Conservation (phyloP, 2,113 vertebrate genomes). For the Poecile atricapillus region DNA sequence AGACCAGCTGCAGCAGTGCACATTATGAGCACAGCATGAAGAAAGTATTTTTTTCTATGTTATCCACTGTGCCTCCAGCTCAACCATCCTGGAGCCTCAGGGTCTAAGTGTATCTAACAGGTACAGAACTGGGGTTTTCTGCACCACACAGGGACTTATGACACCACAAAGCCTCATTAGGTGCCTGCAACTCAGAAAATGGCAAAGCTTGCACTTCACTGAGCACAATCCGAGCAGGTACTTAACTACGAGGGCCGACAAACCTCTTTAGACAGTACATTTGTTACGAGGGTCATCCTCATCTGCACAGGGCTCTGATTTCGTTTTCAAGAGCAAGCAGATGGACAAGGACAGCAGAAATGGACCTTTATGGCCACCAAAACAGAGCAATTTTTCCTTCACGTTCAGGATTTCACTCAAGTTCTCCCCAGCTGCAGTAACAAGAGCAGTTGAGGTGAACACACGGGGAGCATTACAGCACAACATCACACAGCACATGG, state of each 20-base stretch:
- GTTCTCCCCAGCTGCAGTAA: neutral
- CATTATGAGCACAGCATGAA: neutral
- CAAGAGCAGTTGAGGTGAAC: neutral
- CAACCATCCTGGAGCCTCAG: neutral
- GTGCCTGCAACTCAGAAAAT: neutral
- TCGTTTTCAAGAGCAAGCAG: neutral
- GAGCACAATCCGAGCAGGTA: neutral
- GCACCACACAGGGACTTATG: accelerated
- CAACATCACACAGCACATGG: neutral
- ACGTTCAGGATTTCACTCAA: neutral
- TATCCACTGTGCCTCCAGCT: neutral
- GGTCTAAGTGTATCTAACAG: neutral
- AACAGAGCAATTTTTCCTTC: neutral
- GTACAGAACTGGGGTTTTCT: neutral
- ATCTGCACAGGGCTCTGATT: neutral
- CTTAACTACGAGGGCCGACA: neutral
- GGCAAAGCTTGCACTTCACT: neutral
- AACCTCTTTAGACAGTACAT: neutral
- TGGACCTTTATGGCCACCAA: neutral
- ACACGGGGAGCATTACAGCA: neutral
- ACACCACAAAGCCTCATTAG: neutral
- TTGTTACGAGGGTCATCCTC: neutral
- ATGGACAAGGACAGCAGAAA: neutral
- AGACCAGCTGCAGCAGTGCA: neutral
- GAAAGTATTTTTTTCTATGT: neutral